Evolutionary conservation across 2,113 vertebrate species (phyloP).

Genomic region (Trogon melanurus): DNA sequence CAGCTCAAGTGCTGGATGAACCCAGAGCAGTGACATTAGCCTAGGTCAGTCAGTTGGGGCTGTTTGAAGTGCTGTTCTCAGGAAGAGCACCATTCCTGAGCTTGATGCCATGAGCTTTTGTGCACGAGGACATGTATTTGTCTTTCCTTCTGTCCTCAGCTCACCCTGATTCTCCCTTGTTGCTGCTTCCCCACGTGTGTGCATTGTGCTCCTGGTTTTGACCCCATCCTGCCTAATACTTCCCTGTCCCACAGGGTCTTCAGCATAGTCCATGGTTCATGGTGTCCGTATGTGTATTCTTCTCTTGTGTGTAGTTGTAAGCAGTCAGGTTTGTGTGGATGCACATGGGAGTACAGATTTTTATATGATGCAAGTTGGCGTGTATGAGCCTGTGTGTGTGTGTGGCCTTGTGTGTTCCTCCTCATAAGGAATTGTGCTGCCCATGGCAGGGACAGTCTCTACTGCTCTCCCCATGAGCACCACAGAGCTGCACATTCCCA

Average conservation of each 20-base stretch:
- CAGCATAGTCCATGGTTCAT: background rate
- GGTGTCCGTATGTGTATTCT: background rate
- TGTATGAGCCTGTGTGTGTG: background rate
- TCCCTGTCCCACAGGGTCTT: background rate
- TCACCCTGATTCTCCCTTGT: background rate
- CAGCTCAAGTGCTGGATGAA: background rate
- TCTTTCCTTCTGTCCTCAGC: background rate
- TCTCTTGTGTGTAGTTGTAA: no score
- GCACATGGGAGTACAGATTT: no score
- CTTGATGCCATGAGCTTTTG: fast-evolving
- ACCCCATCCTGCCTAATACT: no score
- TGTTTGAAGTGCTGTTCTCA: background rate
- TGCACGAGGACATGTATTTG: fast-evolving
- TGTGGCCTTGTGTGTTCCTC: no score
- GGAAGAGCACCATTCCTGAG: no score
- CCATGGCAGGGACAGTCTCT: background rate
- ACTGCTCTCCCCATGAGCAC: no score
- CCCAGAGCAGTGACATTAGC: background rate
- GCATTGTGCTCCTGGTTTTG: background rate
- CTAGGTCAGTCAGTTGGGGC: background rate
- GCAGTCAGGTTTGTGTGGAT: no score
- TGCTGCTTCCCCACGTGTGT: background rate
- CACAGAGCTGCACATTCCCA: background rate
- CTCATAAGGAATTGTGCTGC: background rate
- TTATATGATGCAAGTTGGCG: no score